Percentiles rank a stretch among this genome's conserved stretches.
Conservation (phyloP, 2,113 vertebrate species). For the Menura novaehollandiae region DNA sequence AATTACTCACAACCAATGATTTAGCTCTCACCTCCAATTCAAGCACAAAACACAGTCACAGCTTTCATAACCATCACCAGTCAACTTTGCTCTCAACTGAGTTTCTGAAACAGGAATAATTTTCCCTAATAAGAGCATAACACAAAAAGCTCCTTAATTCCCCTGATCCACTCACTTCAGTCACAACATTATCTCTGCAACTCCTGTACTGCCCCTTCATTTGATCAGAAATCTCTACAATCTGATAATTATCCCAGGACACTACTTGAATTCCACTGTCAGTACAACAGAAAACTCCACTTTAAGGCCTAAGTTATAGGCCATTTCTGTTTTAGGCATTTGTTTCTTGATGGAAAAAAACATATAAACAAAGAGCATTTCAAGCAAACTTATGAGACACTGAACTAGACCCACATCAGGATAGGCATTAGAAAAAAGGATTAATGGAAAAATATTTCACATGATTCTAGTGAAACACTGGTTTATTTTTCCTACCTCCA, state of each 20-base stretch:
- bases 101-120: neutral
- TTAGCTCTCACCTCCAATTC: neutral
- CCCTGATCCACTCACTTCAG: neutral
- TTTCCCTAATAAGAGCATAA: neutral
- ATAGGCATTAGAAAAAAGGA: neutral
- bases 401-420: neutral
- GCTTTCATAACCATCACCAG: neutral
- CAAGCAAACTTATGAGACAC: neutral
- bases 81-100: neutral
- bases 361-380: neutral
- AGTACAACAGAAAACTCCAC: neutral
- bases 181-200: neutral
- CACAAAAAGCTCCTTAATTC: neutral
- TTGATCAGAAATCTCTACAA: neutral
- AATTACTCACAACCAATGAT: accelerated
- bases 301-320: neutral
- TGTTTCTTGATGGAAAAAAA: neutral
- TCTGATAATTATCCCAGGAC: neutral
- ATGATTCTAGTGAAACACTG: neutral
- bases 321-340: neutral
- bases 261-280: neutral
- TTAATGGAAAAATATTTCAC: neutral
- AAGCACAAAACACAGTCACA: neutral
- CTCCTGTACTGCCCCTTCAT: neutral
- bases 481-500: neutral